Percentiles rank a stretch among this genome's conserved stretches.
These are phyloP conservation scores for Ondatra zibethicus DNA, from an alignment of 2,113 vertebrate species.

Conservation along the genomic window DNA sequence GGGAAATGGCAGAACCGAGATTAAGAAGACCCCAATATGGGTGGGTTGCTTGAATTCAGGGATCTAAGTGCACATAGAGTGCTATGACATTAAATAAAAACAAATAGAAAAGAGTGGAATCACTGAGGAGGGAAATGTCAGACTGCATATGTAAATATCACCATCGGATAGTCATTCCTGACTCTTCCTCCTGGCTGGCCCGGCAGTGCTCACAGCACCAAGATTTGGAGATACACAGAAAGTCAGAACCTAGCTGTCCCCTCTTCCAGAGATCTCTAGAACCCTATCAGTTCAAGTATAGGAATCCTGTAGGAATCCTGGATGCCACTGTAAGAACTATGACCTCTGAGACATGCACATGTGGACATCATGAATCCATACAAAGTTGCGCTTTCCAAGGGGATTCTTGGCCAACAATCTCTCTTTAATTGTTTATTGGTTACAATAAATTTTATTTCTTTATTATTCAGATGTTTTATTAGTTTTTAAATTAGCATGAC, in stretches of 20 bases:
- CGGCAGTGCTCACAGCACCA: fast-evolving
- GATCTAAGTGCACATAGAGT: neutral
- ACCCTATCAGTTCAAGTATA: neutral
- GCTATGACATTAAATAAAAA: constrained; percentile 77
- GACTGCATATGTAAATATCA: constrained; percentile 77
- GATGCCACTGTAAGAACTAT: neutral
- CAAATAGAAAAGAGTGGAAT: constrained; percentile 71
- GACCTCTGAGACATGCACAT: neutral
- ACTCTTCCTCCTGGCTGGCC: neutral
- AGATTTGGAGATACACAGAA: neutral
- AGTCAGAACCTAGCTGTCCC: neutral
- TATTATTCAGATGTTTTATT: neutral
- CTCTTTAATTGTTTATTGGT: neutral
- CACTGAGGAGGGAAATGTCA: constrained; percentile 79
- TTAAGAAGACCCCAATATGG: neutral
- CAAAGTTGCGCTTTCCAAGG: neutral
- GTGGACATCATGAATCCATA: neutral
- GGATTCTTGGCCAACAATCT: neutral
- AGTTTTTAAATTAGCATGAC: neutral
- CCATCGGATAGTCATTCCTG: constrained; percentile 12
- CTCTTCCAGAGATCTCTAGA: neutral
- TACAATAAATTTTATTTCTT: neutral
- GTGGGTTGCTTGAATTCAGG: neutral
- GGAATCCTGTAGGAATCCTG: neutral
- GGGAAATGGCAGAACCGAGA: neutral